These are phyloP conservation scores for Cardiocondyla obscurior DNA, from an alignment of 1,140 invertebrate species.

Conservation along the genomic window DNA sequence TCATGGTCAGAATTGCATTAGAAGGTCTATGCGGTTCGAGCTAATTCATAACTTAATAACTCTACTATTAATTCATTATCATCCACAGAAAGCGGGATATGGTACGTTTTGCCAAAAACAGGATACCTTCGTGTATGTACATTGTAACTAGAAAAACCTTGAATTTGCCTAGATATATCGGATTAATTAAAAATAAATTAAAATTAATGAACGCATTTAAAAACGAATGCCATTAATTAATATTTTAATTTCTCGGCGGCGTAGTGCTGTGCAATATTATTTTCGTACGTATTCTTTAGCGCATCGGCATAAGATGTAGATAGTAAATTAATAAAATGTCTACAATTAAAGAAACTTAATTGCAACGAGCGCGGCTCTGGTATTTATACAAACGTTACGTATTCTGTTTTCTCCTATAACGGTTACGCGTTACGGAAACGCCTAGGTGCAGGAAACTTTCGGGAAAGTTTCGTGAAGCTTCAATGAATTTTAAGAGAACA, in stretches of 20 bases:
- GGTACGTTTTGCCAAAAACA: neutral
- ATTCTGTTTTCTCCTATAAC: slow-evolving; percentile 18
- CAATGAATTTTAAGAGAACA: slow-evolving; percentile 47
- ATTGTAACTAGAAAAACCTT: neutral
- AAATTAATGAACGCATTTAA: no score
- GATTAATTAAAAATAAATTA: no score
- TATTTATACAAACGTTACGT: slow-evolving; percentile 39
- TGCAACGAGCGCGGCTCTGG: neutral
- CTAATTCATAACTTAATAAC: slow-evolving; percentile 40
- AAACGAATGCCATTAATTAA: no score
- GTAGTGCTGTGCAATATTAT: neutral
- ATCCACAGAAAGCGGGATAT: neutral
- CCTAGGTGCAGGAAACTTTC: slow-evolving; percentile 17
- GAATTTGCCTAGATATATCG: neutral
- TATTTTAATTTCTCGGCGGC: neutral
- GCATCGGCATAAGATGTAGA: no score
- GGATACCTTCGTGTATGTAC: neutral
- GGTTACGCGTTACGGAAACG: slow-evolving; percentile 18
- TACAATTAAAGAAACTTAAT: slow-evolving; percentile 28
- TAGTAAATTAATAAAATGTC: neutral
- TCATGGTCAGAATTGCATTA: slow-evolving; percentile 38
- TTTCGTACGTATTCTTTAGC: neutral
- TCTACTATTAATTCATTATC: slow-evolving; percentile 17
- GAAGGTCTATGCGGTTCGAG: slow-evolving; percentile 6
- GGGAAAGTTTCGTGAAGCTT: slow-evolving; percentile 26